Evolutionary conservation across 2,113 vertebrate genomes (phyloP).

Genomic region (Oriolus oriolus): DNA sequence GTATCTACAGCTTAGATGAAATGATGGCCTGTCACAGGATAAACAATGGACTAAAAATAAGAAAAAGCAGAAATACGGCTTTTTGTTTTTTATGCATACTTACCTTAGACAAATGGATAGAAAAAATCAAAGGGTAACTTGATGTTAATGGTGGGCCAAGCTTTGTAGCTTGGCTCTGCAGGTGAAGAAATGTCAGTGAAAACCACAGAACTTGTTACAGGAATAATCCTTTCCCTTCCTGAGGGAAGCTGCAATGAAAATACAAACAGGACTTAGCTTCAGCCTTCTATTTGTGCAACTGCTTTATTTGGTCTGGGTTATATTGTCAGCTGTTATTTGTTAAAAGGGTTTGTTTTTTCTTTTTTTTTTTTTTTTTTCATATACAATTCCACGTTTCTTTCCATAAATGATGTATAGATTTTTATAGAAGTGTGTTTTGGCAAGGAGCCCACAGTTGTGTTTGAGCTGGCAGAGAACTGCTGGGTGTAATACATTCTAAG

Average conservation of each 20-base stretch:
- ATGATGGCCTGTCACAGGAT: not conserved
- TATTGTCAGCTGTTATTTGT: not conserved
- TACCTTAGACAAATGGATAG: slow-evolving; percentile 86
- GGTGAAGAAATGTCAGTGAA: slow-evolving; percentile 83
- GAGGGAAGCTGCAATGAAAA: slow-evolving; percentile 54
- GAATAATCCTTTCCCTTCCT: slow-evolving; percentile 54
- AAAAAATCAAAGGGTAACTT: slow-evolving; percentile 91
- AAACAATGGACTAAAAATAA: not conserved
- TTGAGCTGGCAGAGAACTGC: not conserved
- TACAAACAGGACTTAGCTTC: not conserved
- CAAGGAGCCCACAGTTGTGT: not conserved
- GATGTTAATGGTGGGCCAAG: slow-evolving; percentile 81
- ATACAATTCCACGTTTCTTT: not conserved
- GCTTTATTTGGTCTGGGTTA: not conserved
- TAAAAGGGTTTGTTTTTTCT: not conserved
- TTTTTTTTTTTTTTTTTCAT: not conserved
- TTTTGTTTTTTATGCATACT: not conserved
- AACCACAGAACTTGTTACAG: slow-evolving; percentile 75
- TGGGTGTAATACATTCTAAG: not conserved
- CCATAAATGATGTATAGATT: not conserved
- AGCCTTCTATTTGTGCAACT: not conserved
- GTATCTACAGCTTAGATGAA: not conserved
- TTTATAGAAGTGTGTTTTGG: not conserved
- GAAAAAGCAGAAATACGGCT: not conserved
- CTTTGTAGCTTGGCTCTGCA: slow-evolving; percentile 82